Evolutionary conservation across 2,888 invertebrate genomes (phyloP).

Genomic region (Brachylomia viminalis): DNA sequence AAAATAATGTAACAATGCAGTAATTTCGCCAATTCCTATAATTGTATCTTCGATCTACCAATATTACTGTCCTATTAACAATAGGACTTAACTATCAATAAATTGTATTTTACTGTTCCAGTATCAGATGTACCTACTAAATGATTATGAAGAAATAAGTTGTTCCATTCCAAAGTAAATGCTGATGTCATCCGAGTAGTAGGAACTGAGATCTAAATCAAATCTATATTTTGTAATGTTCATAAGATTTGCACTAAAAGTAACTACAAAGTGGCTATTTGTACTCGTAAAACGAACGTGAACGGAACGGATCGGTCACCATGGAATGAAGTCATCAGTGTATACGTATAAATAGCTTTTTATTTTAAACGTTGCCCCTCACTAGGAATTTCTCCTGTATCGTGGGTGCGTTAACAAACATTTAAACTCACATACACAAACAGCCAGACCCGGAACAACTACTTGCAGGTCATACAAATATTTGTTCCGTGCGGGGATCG

Average conservation of each 20-base stretch:
- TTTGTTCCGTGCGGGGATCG: too few species aligned
- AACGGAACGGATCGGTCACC: background rate
- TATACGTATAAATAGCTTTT: too few species aligned
- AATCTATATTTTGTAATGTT: slow-evolving; percentile 8
- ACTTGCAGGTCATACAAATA: too few species aligned
- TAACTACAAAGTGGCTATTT: slow-evolving; percentile 5
- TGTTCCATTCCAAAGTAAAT: slow-evolving; percentile 4
- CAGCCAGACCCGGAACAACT: too few species aligned
- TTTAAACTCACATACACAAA: too few species aligned
- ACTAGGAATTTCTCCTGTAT: too few species aligned
- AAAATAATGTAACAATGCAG: slow-evolving; percentile 42
- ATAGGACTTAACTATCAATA: slow-evolving; percentile 38
- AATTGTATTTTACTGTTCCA: slow-evolving; percentile 34
- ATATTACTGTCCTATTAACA: slow-evolving; percentile 37
- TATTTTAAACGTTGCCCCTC: too few species aligned
- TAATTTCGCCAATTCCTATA: slow-evolving; percentile 39
- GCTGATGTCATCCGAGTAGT: slow-evolving; percentile 44
- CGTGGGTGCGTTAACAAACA: too few species aligned
- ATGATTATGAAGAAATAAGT: slow-evolving; percentile 43
- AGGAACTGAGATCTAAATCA: slow-evolving; percentile 9
- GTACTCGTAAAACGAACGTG: slow-evolving; percentile 26
- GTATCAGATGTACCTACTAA: slow-evolving; percentile 50
- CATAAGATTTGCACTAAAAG: slow-evolving; percentile 6
- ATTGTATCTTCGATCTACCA: slow-evolving; percentile 48
- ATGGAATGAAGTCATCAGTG: slow-evolving; percentile 16